Base-by-base conservation (phyloP, 2,113 vertebrate genomes). In the Cranoglanis bouderius region DNA sequence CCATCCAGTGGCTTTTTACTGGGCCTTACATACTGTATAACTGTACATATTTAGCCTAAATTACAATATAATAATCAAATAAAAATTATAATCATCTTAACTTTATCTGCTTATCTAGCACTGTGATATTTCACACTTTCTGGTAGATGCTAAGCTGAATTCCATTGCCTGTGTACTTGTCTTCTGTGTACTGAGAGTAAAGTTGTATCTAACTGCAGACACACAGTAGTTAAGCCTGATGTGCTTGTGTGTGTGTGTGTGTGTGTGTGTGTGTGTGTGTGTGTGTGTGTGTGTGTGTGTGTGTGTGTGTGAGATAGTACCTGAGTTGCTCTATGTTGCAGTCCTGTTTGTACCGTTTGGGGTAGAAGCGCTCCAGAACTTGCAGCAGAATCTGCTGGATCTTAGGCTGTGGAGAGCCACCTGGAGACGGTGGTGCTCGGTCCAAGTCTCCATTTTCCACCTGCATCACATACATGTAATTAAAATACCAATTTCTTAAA, bases 371-470 rank as follows among this genome's bases (percentile, higher is more conserved):
- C 84, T 98, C 97, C 77, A 98, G 92, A 21, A 95, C 95, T 90
- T 97, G 97, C 86, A 96, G 94, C 51, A 98, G 96, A 91, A 96
- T 91, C 93, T 97, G 96, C 86, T 97, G 97, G 88, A 95, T 95
- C 92, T 97, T 97, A 10, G 92, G 40, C 77, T 96, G 97, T 87
- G 96, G 94, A 88, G 93, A 92, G 61, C 91, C 92, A 0, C 93
- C 88, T 10, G 96, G 93, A 90, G 95, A 93, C 85, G 93, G 89
- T 24, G 92, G 92, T 0, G 96, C 80, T 49, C 95, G 93, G 88
- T 97, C 97, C 92, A 97, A 91, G 86, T 98, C 97, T 1, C 97
- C 96, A 43, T 97, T 95, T 92, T 97, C 97, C 55, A 98, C 96
- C 97, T 97, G 90, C 6, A 74, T 32, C 18, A 51, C 16, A 19